A percentile compares a stretch with the other conserved stretches of the same genome.
Conservation (phyloP, 2,113 vertebrate genomes). For the Saccopteryx leptura region DNA sequence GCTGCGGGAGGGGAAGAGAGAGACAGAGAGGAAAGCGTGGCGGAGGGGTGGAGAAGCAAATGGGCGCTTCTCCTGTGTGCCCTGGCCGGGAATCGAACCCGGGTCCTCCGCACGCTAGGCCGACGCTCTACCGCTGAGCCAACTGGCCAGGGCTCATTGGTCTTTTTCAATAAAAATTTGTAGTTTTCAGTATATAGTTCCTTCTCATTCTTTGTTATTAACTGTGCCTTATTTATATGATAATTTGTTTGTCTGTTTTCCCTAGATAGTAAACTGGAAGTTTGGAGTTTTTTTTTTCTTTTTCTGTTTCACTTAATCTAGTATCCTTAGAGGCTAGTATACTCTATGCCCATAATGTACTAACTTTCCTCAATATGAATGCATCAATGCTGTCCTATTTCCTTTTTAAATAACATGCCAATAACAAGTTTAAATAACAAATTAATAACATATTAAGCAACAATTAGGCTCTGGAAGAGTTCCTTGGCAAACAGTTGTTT, state of each 20-base stretch:
- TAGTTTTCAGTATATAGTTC: no score
- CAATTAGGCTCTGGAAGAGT: conserved; percentile 26
- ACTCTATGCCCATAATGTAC: neutral
- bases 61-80: no score
- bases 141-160: no score
- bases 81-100: no score
- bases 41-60: no score
- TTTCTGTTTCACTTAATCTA: conserved; percentile 11
- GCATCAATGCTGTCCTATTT: neutral
- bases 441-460: conserved; percentile 74
- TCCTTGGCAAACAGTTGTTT: conserved; percentile 76
- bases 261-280: neutral
- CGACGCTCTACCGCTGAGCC: no score
- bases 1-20: no score
- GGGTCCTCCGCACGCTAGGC: no score
- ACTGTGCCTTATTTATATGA: neutral
- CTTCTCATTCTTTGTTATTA: neutral
- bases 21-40: no score
- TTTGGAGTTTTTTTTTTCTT: neutral
- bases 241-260: neutral
- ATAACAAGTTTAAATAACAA: conserved; percentile 1
- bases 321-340: neutral
- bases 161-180: no score
- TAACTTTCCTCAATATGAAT: neutral
- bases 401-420: neutral